phyloP scores from a whole-genome alignment of 2,797 vertebrate genomes.

The Staurois parvus region DNA sequence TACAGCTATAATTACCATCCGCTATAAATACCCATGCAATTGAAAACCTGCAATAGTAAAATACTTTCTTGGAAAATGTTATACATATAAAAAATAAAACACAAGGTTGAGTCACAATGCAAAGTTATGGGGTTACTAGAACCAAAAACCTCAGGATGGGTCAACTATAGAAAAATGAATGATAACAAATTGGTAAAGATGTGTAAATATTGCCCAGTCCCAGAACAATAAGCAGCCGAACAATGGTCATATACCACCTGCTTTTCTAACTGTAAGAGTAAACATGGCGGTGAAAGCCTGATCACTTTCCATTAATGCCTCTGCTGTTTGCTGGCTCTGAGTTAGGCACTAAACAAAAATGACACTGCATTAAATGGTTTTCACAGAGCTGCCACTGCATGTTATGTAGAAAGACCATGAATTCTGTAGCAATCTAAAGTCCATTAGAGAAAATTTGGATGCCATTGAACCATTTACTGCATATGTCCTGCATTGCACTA shows the following conservation, averaged over 20 bases:
- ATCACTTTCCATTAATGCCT: constrained; percentile 34
- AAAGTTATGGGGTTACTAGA: background rate
- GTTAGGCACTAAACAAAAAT: constrained; percentile 40
- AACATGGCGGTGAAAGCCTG: constrained; percentile 16
- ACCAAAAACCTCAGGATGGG: background rate
- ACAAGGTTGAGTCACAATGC: background rate
- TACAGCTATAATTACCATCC: background rate
- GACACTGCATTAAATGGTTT: constrained; percentile 46
- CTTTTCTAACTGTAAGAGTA: background rate
- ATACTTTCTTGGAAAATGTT: background rate
- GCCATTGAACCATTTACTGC: background rate
- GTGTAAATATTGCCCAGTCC: background rate
- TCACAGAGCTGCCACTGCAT: constrained; percentile 46
- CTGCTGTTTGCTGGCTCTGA: constrained; percentile 8
- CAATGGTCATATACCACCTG: constrained; percentile 5
- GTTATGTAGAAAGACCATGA: constrained; percentile 26
- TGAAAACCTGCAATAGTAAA: background rate
- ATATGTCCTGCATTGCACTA: constrained; percentile 13
- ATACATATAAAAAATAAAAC: background rate
- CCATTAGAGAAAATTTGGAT: constrained; percentile 8
- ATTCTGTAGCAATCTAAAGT: constrained; percentile 27
- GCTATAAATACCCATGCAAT: background rate
- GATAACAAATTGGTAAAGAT: background rate
- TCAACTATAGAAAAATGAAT: background rate
- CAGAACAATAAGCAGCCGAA: background rate